Percentiles rank a stretch among this genome's conserved stretches.
These are phyloP conservation scores for Sebastes vulpes DNA, from an alignment of 2,797 vertebrate species.

Conservation along the genomic window DNA sequence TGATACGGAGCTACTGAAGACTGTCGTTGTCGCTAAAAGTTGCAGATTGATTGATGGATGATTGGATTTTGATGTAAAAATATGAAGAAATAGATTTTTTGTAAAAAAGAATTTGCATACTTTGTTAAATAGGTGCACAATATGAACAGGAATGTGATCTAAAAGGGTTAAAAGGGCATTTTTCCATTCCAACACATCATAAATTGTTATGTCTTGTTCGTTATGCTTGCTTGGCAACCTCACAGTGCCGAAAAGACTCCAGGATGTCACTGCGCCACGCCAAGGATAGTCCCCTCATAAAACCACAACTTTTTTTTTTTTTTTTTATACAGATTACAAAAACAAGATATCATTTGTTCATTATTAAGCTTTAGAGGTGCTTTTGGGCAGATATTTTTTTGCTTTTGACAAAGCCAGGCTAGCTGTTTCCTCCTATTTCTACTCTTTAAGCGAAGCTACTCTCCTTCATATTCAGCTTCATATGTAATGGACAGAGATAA, in stretches of 20 bases:
- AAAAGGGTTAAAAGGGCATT: not conserved
- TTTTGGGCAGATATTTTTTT: not conserved
- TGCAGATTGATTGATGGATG: too few species aligned
- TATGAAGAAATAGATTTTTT: too few species aligned
- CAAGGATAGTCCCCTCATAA: not conserved
- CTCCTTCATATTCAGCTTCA: not conserved
- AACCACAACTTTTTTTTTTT: too few species aligned
- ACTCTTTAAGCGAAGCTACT: not conserved
- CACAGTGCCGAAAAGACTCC: not conserved
- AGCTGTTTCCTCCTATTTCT: not conserved
- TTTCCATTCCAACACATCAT: not conserved
- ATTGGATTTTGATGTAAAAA: too few species aligned
- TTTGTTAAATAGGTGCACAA: too few species aligned
- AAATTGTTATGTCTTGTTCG: not conserved
- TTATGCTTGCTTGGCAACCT: not conserved
- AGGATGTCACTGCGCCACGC: not conserved
- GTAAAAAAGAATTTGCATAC: too few species aligned
- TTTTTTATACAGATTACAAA: not conserved
- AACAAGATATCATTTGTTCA: not conserved
- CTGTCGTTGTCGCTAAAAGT: rapidly evolving
- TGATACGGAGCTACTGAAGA: too few species aligned
- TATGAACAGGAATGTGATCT: too few species aligned
- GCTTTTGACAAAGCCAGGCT: not conserved
- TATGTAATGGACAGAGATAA: not conserved
- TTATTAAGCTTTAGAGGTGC: not conserved